Conservation (phyloP, 1,140 invertebrate species). For the Scylla paramamosain region DNA sequence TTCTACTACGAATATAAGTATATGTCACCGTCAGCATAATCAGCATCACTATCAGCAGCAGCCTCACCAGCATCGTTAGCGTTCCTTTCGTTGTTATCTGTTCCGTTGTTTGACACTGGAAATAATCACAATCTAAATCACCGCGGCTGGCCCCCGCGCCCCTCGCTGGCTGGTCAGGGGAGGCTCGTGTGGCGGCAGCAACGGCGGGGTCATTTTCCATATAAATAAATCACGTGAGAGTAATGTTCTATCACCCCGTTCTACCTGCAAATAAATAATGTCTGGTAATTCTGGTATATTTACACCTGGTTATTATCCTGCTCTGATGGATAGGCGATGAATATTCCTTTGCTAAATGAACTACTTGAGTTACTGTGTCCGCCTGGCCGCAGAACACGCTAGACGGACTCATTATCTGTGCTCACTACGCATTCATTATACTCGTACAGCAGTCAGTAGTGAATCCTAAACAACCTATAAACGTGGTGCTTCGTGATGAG, state of each 20-base stretch:
- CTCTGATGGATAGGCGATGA: background rate
- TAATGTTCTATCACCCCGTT: background rate
- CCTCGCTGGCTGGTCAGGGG: background rate
- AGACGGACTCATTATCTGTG: background rate
- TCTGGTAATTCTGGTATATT: background rate
- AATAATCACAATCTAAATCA: background rate
- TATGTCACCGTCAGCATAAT: too few species aligned
- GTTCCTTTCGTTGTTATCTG: background rate
- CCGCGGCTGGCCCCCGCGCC: background rate
- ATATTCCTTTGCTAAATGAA: conserved; percentile 24
- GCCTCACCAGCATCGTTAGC: background rate
- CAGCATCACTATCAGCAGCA: too few species aligned
- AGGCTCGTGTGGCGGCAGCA: background rate
- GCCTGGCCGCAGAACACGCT: background rate
- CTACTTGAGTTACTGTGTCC: background rate
- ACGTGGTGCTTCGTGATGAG: background rate
- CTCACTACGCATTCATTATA: background rate
- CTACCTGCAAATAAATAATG: background rate
- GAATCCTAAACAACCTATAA: background rate
- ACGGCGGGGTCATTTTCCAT: background rate
- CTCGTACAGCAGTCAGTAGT: background rate
- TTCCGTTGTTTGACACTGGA: background rate
- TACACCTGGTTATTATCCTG: conserved; percentile 21
- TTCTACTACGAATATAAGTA: too few species aligned
- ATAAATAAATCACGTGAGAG: background rate